phyloP scores from a whole-genome alignment of 2,113 vertebrate genomes.

The Oryzias celebensis region DNA sequence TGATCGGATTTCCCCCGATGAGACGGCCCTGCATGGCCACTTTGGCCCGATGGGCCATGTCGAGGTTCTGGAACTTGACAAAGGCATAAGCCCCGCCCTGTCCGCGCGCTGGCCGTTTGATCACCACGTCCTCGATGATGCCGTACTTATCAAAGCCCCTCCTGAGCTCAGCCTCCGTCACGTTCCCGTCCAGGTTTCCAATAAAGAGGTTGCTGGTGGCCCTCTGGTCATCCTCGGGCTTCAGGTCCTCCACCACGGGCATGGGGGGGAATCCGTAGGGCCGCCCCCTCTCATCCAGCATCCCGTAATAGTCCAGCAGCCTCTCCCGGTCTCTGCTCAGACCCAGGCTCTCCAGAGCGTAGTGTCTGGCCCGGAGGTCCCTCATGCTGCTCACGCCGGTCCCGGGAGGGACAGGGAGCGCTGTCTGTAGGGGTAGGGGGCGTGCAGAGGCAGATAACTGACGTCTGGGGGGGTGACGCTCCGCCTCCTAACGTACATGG shows the following conservation, averaged over 20 bases:
- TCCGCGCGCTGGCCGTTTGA: slow-evolving; percentile 89
- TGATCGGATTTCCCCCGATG: slow-evolving; percentile 92
- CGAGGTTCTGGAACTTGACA: slow-evolving; percentile 97
- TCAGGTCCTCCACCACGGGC: slow-evolving; percentile 89
- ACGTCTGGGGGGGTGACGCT: slow-evolving; percentile 84
- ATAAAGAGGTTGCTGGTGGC: slow-evolving; percentile 97
- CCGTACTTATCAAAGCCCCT: slow-evolving; percentile 95
- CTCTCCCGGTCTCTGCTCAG: slow-evolving; percentile 85
- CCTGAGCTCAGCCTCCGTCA: slow-evolving; percentile 89
- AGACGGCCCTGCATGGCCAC: slow-evolving; percentile 95
- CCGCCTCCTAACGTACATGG: slow-evolving; percentile 85
- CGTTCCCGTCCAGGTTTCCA: slow-evolving; percentile 91
- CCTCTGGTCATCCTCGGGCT: slow-evolving; percentile 95
- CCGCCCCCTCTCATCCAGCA: slow-evolving; percentile 90
- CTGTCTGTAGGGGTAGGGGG: slow-evolving; percentile 86
- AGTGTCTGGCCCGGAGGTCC: slow-evolving; percentile 83
- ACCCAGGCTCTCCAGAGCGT: slow-evolving; percentile 83
- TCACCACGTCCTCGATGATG: slow-evolving; percentile 95
- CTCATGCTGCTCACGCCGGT: slow-evolving; percentile 80
- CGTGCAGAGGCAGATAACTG: slow-evolving; percentile 82
- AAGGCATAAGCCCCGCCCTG: slow-evolving; percentile 95
- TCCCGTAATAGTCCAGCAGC: slow-evolving; percentile 89
- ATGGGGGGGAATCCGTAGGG: slow-evolving; percentile 80
- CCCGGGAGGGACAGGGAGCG: slow-evolving; percentile 88
- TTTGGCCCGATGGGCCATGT: slow-evolving; percentile 97